phyloP scores from a whole-genome alignment of 2,797 vertebrate species.

The Pachyuromys duprasi region DNA sequence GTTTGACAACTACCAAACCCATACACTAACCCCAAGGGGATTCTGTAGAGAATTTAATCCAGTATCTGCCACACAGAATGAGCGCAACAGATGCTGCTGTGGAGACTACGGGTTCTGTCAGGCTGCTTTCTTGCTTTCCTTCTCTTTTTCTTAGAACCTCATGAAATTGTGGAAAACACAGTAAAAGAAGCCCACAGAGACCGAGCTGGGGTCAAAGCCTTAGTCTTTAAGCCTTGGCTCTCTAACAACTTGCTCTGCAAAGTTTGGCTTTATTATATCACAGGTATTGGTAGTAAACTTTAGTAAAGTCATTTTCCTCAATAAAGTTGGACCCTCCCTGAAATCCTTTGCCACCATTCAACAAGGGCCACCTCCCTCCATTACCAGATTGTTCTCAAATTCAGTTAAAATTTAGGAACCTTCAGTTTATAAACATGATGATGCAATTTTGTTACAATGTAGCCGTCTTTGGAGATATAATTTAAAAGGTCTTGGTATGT shows the following conservation, averaged over 20 bases:
- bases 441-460: background rate
- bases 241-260: background rate
- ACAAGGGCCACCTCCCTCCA: background rate
- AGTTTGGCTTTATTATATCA: background rate
- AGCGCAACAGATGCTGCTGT: background rate
- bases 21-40: background rate
- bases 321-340: background rate
- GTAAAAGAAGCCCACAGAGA: background rate
- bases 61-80: background rate
- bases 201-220: background rate
- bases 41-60: background rate
- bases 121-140: background rate
- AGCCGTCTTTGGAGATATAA: background rate
- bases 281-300: background rate
- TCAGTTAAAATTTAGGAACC: background rate
- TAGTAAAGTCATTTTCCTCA: background rate
- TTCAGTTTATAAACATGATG: background rate
- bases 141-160: background rate
- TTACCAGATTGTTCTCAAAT: background rate
- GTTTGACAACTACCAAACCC: slow-evolving; percentile 38
- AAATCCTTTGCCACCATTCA: background rate
- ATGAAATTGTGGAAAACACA: slow-evolving; percentile 25
- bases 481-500: background rate
- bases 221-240: background rate
- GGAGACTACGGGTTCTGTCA: background rate